Conservation (phyloP, 1,140 invertebrate species). For the Rhizoglyphus robini region DNA sequence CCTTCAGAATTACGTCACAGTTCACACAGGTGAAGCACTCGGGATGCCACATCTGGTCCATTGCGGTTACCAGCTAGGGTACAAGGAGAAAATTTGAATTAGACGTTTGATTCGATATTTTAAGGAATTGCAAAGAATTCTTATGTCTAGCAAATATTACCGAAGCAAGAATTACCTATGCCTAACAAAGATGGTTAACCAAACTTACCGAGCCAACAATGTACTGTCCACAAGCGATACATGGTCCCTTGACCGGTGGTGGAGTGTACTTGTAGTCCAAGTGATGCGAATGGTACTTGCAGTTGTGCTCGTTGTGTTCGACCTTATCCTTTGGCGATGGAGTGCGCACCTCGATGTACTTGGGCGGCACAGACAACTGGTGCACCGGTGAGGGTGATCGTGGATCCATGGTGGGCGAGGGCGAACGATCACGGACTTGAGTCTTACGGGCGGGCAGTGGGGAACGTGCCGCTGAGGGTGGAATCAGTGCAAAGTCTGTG, state of each 20-base stretch:
- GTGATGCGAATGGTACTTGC: conserved; percentile 18
- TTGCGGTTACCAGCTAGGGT: conserved; percentile 59
- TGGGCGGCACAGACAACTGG: conserved; percentile 2
- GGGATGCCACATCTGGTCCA: conserved; percentile 97
- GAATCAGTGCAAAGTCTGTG: conserved; percentile 15
- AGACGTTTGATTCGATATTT: background rate
- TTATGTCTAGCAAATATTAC: too few species aligned
- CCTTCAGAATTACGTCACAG: conserved; percentile 14
- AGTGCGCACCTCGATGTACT: conserved; percentile 1
- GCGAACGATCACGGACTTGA: background rate
- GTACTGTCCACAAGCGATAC: conserved; percentile 16
- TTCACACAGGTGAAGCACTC: conserved; percentile 94
- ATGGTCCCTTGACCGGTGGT: conserved; percentile 18
- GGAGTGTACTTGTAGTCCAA: conserved; percentile 19
- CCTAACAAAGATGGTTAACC: background rate
- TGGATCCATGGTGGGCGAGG: conserved; percentile 16
- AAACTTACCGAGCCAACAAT: conserved; percentile 18
- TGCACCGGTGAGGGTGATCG: conserved; percentile 9
- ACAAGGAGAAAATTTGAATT: background rate
- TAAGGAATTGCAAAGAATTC: too few species aligned
- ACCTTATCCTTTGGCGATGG: conserved; percentile 17
- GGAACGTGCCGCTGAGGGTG: background rate
- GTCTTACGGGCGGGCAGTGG: background rate
- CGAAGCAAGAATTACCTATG: too few species aligned
- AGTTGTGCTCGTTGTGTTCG: conserved; percentile 6